Base-by-base conservation (phyloP, 2,888 invertebrate species). In the Mesochorus sp. region DNA sequence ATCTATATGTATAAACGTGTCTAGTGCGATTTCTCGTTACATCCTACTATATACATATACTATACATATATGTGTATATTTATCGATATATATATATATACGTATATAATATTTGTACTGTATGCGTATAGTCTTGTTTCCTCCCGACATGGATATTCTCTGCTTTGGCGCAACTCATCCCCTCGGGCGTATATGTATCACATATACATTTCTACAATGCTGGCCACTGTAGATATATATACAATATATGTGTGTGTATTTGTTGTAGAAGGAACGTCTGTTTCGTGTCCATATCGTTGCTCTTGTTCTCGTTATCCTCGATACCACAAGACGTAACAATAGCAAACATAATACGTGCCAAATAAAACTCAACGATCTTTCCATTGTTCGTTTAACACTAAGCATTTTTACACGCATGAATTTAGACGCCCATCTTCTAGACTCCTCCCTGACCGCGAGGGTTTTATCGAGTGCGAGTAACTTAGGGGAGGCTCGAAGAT, bases 91-190 rank as follows among this genome's bases (percentile, higher is more conserved):
- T 57, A 12, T 21, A 6, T 39, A 10, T 8, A 6, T 19, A 17
- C 8, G 8, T 8, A 31, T 14, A 14, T 17, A 47, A n/a, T 49
- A 34, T 34, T 34, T 6, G 1, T 49, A 10, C 10, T 49, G 21
- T 31, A 31, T 8, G 12, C 12, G 14, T 62, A 62, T 37, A 62
- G 31, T 37, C 28, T 57, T 37, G 49, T 49, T 70, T 31, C 64
- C 34, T 66, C 39, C 34, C 70, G 21, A 26, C 51, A 34, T 71
- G 64, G 31, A 59, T 70, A 57, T 59, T 24, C 57, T 17, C 76
- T n/a, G n/a, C n/a, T 47, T 76, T 62, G 39, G 57, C 31, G 47
- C 55, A 71, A 42, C 51, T 64, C 64, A 61, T n/a, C 59, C 42
- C 59, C 19, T 6, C 8, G n/a, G 17, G 44, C 42, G 31, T 57